phyloP scores from a whole-genome alignment of 1,140 invertebrate species.

The Sycophila sp. region DNA sequence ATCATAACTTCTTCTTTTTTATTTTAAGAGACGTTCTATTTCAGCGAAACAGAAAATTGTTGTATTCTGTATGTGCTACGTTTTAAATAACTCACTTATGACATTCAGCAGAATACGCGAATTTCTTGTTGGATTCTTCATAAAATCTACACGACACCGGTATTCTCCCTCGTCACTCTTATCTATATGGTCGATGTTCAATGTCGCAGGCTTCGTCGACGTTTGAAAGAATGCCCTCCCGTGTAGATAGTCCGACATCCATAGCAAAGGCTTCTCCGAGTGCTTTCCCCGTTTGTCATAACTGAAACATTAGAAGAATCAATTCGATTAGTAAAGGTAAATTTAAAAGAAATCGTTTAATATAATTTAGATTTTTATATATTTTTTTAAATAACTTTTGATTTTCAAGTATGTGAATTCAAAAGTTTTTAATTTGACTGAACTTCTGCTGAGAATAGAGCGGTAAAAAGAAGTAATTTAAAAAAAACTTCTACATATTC shows the following conservation, averaged over 20 bases:
- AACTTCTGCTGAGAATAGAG: no score
- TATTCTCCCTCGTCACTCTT: constrained; percentile 79
- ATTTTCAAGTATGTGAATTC: no score
- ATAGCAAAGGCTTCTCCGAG: constrained; percentile 68
- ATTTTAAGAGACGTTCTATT: no score
- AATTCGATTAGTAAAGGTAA: background rate
- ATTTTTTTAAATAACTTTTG: no score
- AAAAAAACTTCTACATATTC: no score
- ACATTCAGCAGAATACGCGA: constrained; percentile 81
- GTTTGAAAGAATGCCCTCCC: constrained; percentile 70
- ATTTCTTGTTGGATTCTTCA: constrained; percentile 82
- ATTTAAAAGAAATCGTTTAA: background rate
- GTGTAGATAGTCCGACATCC: constrained; percentile 70
- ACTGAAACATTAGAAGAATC: constrained; percentile 61
- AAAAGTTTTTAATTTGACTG: no score
- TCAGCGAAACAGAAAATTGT: no score
- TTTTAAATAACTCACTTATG: constrained; percentile 79
- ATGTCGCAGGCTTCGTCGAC: constrained; percentile 68
- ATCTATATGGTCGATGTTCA: constrained; percentile 73
- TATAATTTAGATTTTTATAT: no score
- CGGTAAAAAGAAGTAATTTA: no score
- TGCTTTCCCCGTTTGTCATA: constrained; percentile 71
- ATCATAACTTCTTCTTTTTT: no score
- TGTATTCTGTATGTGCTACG: no score
- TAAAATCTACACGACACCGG: constrained; percentile 83